Percentiles rank a stretch among this genome's conserved stretches.
Conservation (phyloP, 1,140 invertebrate species). For the Drosophila novamexicana region DNA sequence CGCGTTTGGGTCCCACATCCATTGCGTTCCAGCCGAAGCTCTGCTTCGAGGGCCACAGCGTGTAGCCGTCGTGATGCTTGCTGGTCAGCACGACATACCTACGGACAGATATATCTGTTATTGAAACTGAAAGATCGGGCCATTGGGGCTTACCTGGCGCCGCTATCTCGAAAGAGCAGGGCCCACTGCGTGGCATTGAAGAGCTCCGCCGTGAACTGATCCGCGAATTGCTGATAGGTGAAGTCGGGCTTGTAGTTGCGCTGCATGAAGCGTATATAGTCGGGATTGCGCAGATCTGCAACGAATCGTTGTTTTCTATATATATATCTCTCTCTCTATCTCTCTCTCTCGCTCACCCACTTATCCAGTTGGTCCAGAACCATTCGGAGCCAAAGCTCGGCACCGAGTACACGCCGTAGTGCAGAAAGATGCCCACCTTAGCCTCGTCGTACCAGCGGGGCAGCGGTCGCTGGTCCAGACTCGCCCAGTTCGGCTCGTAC, state of each 20-base stretch:
- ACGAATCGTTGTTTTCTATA: background rate
- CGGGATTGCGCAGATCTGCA: constrained; percentile 56
- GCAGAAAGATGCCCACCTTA: constrained; percentile 96
- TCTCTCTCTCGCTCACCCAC: constrained; percentile 73
- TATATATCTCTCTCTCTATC: background rate
- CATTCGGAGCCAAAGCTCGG: constrained; percentile 94
- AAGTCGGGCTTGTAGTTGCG: constrained; percentile 92
- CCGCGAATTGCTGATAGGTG: constrained; percentile 94
- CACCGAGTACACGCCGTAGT: constrained; percentile 97
- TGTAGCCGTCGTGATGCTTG: constrained; percentile 97
- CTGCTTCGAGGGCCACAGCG: constrained; percentile 93
- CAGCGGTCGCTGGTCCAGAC: constrained; percentile 92
- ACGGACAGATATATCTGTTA: background rate
- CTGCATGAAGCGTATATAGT: constrained; percentile 88
- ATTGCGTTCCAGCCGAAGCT: constrained; percentile 96
- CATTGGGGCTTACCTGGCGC: constrained; percentile 88
- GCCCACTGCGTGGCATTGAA: constrained; percentile 92
- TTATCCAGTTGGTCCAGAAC: constrained; percentile 93
- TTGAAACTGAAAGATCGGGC: background rate
- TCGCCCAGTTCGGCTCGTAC: constrained; percentile 91
- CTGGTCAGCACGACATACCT: constrained; percentile 95
- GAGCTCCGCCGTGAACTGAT: constrained; percentile 92
- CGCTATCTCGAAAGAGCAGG: constrained; percentile 89
- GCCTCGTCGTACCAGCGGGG: constrained; percentile 95
- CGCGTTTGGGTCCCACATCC: constrained; percentile 93